Evolutionary conservation across 2,888 invertebrate genomes (phyloP).

Genomic region (Mylabris sibirica): DNA sequence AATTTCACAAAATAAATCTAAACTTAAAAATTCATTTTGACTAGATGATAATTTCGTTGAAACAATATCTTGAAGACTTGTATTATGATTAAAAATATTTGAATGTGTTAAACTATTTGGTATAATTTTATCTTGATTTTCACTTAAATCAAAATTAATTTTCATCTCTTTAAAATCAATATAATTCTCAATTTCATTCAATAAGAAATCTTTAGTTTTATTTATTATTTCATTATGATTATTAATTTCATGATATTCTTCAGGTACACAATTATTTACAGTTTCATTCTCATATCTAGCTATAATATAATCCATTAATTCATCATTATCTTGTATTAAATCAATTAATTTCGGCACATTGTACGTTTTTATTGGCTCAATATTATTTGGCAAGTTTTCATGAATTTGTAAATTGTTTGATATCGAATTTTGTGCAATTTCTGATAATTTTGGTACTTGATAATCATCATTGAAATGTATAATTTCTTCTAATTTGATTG

Average conservation of each 20-base stretch:
- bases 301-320: conserved; percentile 52
- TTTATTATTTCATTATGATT: not conserved
- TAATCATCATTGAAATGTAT: conserved; percentile 36
- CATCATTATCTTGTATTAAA: conserved; percentile 53
- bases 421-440: conserved; percentile 13
- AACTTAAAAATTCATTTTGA: conserved; percentile 39
- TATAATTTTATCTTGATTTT: conserved; percentile 50
- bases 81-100: conserved; percentile 36
- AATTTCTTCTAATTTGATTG: conserved; percentile 44
- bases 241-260: conserved; percentile 15
- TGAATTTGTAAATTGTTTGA: not conserved
- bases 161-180: conserved; percentile 23
- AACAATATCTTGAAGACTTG: conserved; percentile 28
- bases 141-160: conserved; percentile 52
- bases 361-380: conserved; percentile 23
- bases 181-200: conserved; percentile 31
- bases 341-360: conserved; percentile 53
- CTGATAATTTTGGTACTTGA: not conserved
- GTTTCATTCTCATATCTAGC: conserved; percentile 45
- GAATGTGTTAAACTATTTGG: conserved; percentile 54
- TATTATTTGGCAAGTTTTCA: conserved; percentile 17
- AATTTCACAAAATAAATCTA: conserved; percentile 38
- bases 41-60: conserved; percentile 23
- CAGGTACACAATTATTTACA: conserved; percentile 19
- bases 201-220: conserved; percentile 36